Evolutionary conservation across 1,140 invertebrate species (phyloP), one percentile per base, ranked within the genome.

Genomic region (Prorops nasuta): DNA sequence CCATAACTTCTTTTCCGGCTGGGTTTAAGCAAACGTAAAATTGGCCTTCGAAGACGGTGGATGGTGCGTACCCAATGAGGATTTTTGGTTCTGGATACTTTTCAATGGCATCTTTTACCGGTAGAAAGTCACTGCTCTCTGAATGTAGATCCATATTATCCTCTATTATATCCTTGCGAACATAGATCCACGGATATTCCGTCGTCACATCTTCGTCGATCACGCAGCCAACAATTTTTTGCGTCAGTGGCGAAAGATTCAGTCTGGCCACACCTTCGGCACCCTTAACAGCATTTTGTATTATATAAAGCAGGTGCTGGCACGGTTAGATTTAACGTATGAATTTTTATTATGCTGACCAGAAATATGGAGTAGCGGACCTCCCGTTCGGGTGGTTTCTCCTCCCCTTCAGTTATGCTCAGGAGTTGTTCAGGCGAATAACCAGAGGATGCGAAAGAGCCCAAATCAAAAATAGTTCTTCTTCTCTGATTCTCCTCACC

Each of bases 131-230:
- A 2, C 80, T 86, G 19, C 56, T 66, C 19, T 81, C 77, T 1
- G 76, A 64, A 24, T 80, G 64, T 1, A 85, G 58, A 41, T 74
- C 64, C 35, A 77, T 60, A 35, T 81, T 77, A 44, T 88, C 84
- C 32, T 83, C 72, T 6, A 89, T 76, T 21, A 81, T 67, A 38
- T 81, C 78, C 67, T 84, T 88, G 3, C 71, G 74, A 0, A 90
- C 70, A 44, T 74, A 77, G 39, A 83, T 84, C 87, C 88, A 91
- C 1, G 88, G 86, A 64, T 82, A 84, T 67, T 90, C 87, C 9
- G 84, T 81, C 0, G 83, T 88, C 0, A 91, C 79, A 45, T 82
- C 58, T 49, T 79, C 75, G 8, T 77, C 80, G 31, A 80, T 67
- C 2, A 76, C 72, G 54, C 79, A 81, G 12, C 76, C 76, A 3